Base-by-base conservation (phyloP, 2,888 invertebrate genomes). In the Lathronympha strigana region DNA sequence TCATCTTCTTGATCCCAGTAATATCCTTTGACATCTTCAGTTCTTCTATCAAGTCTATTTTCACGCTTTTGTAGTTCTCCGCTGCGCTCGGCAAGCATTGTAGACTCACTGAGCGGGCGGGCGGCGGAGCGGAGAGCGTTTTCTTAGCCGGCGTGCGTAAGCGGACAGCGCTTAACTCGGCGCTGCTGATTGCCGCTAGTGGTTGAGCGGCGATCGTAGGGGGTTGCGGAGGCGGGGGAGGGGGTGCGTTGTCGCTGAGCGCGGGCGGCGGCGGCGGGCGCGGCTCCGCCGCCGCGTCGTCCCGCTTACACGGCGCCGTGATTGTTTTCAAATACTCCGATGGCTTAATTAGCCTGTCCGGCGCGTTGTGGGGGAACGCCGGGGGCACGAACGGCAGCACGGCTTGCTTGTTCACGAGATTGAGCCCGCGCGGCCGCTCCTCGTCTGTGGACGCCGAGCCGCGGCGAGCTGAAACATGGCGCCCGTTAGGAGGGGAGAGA, bases 11-110 rank as follows among this genome's bases (percentile, higher is more conserved):
- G 61, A 98, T 97, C n/a, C 98, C 98, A 0, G 97, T 96, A 69
- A 98, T 97, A 82, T 98, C 97, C 84, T 96, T 97, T 49, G 97
- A 97, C 93, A 97, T 95, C 86, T 98, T 98, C 68, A 98, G 88
- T 81, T 98, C 98, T 51, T 97, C 98, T 70, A 98, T 98, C 53
- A 98, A 90, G 84, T 98, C 97, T 25, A 95, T 96, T 85, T 97
- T 97, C 70, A 94, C 95, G 57, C 94, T 93, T 74, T 95, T 93
- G 87, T 95, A 97, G 50, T 45, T 51, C 17, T 95, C 96, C 57
- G 90, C 93, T 68, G 93, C 92, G 66, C 93, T 94, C 63, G 95
- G 93, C 40, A 95, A 84, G 74, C 95, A 95, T 82, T 95, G 95
- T 83, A 96, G 93, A 76, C 96, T 96, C 77, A 96, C 94, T 74